phyloP scores from a whole-genome alignment of 2,113 vertebrate species.

The Pseudorhombus dupliciocellatus region DNA sequence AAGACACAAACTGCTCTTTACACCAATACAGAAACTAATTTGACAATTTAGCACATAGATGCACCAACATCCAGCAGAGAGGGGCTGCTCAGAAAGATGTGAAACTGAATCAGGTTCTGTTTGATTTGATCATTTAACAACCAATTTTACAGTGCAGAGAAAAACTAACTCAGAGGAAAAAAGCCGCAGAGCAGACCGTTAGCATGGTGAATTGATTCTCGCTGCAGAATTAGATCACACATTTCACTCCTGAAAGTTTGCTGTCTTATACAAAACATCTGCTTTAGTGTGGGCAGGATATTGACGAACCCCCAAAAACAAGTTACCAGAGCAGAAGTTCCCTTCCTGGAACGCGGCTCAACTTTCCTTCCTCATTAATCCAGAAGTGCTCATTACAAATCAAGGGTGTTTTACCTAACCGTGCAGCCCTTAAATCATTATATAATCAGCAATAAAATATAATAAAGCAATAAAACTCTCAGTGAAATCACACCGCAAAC shows the following conservation, averaged over 20 bases:
- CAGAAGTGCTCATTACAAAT: not conserved
- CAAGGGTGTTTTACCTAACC: not conserved
- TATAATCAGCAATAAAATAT: not conserved
- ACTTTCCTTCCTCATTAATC: not conserved
- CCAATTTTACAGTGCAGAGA: not conserved
- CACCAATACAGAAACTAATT: not conserved
- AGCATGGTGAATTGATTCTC: not conserved
- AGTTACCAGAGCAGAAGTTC: not conserved
- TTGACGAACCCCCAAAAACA: too few species aligned
- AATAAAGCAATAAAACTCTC: not conserved
- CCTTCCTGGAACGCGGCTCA: not conserved
- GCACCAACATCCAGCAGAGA: not conserved
- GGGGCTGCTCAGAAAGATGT: not conserved
- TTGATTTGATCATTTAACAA: not conserved
- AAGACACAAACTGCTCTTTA: not conserved
- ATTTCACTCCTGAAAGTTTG: not conserved
- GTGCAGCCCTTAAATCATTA: not conserved
- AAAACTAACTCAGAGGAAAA: not conserved
- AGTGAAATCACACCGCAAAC: not conserved
- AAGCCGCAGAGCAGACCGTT: too few species aligned
- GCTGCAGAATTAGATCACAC: not conserved
- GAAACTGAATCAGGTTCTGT: not conserved
- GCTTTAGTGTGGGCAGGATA: too few species aligned
- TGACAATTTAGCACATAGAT: not conserved
- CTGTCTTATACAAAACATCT: too few species aligned